Evolutionary conservation across 2,113 vertebrate species (phyloP), one percentile per base, ranked within the genome.

Genomic region (Sturnira hondurensis): DNA sequence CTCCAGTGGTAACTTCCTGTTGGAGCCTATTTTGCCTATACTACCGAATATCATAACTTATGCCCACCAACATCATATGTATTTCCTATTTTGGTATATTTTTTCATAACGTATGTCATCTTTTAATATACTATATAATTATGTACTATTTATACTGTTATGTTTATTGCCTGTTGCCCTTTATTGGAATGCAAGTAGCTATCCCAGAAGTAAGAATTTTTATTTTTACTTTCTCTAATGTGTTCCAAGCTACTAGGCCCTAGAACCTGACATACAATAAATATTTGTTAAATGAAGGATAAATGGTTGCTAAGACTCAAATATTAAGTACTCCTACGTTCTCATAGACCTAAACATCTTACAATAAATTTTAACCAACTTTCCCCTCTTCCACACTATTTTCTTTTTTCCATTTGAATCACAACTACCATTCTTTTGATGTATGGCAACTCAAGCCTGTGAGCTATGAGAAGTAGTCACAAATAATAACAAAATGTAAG

Each of bases 401-500:
- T 73, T 67, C 14, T 80, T 65, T 81, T 38, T 20, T 26, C 43
- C 20, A 61, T 52, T 89, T 47, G 76, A 63, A 63, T 50, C 43
- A 84, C 19, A 82, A 65, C 50, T 73, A 63, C 33, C 50, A 86
- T 58, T 9, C 45, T 74, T 93, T 20, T 68, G 61, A 87, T 28
- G 15, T 41, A 86, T 26, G 4, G 17, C 28, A 70, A 96, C 19
- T 94, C 26, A 78, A 94, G 33, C 3, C 5, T 92, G n/a, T 95
- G 52, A 86, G 31, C 74, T 82, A 26, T 16, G n/a, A 94, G 36
- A 77, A 94, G 50, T 63, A 96, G 45, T 45, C 19, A 61, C 24
- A 92, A 92, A 67, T 28, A 67, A 56, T 71, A 95, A 90, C 24
- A 80, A 95, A 90, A 16, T 81, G 7, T 58, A 90, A 95, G 26